phyloP scores from a whole-genome alignment of 2,113 vertebrate species.

The Paracyprichromis sp. region DNA sequence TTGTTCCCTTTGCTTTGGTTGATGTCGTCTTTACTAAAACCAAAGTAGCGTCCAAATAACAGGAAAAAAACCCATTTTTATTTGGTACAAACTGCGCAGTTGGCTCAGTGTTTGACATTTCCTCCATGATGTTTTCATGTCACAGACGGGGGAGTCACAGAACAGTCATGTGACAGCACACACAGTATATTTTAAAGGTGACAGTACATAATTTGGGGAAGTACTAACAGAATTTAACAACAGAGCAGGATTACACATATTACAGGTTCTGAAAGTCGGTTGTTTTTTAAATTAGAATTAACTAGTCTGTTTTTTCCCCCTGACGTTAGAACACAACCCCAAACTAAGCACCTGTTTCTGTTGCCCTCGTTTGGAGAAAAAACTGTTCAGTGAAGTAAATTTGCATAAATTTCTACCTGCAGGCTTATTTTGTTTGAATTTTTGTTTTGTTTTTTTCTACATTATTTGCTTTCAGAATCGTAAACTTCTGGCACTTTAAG shows the following conservation, averaged over 20 bases:
- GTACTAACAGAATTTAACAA: not conserved
- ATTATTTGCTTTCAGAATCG: not conserved
- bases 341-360: not conserved
- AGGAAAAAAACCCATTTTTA: fast-evolving
- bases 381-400: not conserved
- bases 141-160: not conserved
- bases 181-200: not conserved
- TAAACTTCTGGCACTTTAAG: not conserved
- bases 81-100: not conserved
- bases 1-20: not conserved
- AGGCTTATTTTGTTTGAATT: not conserved
- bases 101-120: not conserved
- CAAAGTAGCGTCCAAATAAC: not conserved
- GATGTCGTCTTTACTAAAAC: not conserved
- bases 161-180: not conserved
- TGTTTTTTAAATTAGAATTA: not conserved
- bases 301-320: not conserved
- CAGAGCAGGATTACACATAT: not conserved
- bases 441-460: not conserved
- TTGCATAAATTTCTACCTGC: not conserved
- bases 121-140: not conserved
- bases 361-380: not conserved
- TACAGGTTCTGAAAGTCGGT: not conserved
- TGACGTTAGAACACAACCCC: not conserved
- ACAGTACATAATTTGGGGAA: not conserved